Conservation (phyloP, 2,888 invertebrate genomes). For the Camptogramma bilineatum region DNA sequence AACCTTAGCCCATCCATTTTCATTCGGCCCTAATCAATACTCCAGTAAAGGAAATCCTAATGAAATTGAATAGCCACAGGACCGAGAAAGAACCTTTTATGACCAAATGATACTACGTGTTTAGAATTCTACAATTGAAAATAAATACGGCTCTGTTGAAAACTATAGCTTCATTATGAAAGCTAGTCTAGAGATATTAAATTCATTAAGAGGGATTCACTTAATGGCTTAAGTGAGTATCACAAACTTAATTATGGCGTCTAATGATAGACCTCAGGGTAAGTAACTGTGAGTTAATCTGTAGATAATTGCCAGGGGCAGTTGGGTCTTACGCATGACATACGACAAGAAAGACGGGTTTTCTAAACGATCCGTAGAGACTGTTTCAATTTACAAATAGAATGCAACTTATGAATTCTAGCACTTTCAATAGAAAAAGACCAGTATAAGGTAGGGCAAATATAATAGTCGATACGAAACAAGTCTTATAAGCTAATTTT, state of each 20-base stretch:
- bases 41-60: constrained; percentile 16
- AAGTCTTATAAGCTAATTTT: neutral
- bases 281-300: constrained; percentile 25
- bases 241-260: constrained; percentile 34
- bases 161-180: constrained; percentile 15
- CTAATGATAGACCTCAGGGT: constrained; percentile 28
- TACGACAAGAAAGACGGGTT: constrained; percentile 18
- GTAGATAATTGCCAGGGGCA: constrained; percentile 27
- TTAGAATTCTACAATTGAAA: neutral
- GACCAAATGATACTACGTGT: neutral
- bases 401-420: neutral
- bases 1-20: constrained; percentile 10
- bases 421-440: neutral
- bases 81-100: constrained; percentile 5
- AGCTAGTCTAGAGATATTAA: constrained; percentile 26
- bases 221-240: constrained; percentile 31
- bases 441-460: too few species aligned
- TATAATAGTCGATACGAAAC: neutral
- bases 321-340: constrained; percentile 20
- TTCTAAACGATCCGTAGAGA: constrained; percentile 6
- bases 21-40: constrained; percentile 12
- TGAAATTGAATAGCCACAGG: constrained; percentile 13
- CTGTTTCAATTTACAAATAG: constrained; percentile 7
- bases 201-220: constrained; percentile 31
- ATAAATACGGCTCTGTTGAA: constrained; percentile 3